These are phyloP conservation scores for Hypena proboscidalis DNA, from an alignment of 2,888 invertebrate genomes.

Conservation along the genomic window DNA sequence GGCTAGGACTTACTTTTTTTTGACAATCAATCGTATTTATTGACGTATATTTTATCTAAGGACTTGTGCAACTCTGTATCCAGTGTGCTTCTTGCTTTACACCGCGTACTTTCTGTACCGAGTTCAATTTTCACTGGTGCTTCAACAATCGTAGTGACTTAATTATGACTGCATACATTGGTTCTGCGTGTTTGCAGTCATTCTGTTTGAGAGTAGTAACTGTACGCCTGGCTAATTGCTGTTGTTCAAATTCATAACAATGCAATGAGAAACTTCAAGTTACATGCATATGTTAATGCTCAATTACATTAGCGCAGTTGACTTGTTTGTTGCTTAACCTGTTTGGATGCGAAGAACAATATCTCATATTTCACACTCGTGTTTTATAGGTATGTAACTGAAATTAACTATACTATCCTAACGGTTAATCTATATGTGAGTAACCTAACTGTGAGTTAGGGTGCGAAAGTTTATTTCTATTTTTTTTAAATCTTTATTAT, in stretches of 20 bases:
- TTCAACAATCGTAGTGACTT: constrained; percentile 20
- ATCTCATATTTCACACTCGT: too few relatives aligned
- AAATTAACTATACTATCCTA: too few relatives aligned
- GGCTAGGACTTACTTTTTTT: too few relatives aligned
- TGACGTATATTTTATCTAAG: too few relatives aligned
- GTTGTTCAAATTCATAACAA: constrained; percentile 9
- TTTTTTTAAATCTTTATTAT: too few relatives aligned
- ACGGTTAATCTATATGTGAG: too few relatives aligned
- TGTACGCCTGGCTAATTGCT: constrained; percentile 13
- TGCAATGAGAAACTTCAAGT: constrained; percentile 5
- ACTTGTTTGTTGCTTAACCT: not conserved
- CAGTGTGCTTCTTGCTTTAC: constrained; percentile 4
- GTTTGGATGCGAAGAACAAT: too few relatives aligned
- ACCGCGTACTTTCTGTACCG: constrained; percentile 21
- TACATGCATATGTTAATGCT: constrained; percentile 12
- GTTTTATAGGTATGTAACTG: too few relatives aligned
- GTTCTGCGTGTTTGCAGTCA: constrained; percentile 13
- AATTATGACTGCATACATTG: constrained; percentile 19
- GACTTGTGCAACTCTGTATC: too few relatives aligned
- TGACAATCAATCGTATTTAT: too few relatives aligned
- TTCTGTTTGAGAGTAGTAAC: constrained; percentile 14
- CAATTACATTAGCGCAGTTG: not conserved
- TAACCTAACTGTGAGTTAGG: too few relatives aligned
- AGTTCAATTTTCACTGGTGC: constrained; percentile 20
- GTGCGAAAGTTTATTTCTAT: too few relatives aligned